Base-by-base conservation (phyloP, 2,113 vertebrate genomes). In the Channa maculata region DNA sequence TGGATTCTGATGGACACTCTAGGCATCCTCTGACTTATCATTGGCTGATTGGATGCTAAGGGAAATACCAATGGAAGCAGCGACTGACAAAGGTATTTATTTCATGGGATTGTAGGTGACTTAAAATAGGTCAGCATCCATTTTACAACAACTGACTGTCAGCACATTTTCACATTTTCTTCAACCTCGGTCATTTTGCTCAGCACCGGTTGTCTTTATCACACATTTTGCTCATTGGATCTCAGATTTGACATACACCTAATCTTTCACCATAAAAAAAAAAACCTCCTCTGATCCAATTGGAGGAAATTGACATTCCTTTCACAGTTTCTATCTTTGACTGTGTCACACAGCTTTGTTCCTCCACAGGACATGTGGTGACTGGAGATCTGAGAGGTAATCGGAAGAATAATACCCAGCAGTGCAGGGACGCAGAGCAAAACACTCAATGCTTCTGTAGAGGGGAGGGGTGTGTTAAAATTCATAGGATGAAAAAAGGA, bases 361-460 rank as follows among this genome's bases (percentile, higher is more conserved):
- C 89, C 85, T 89, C 86, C 68, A 80, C 81, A 82, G 89, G 84
- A 92, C 82, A 72, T 75, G 52, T 78, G 55, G 75, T 77, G 84
- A 92, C 89, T 92, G 89, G 77, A 84, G 64, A 86, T 86, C 84
- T 82, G 83, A 88, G 77, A 85, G 84, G 89, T 92, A 90, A 92
- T 90, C 86, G 85, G 77, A 84, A 64, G 86, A 85, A 87, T 85
- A 81, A 89, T 86, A 87, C 85, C 90, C 72, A 85, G 81, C 75
- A 66, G 87, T 51, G 77, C 76, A 36, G 60, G 73, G 88, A 82
- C 34, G 62, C 67, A 65, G 43, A 80, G 65, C 0, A 45, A 88
- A 67, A 75, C 71, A 84, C 73, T 77, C n/a, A 3, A 38, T n/a
- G 61, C 48, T 34, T 67, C 66, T 41, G 61, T 36, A 54, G 38